Evolutionary conservation across 2,797 vertebrate species (phyloP).

Genomic region (Phoxinus dragarum): DNA sequence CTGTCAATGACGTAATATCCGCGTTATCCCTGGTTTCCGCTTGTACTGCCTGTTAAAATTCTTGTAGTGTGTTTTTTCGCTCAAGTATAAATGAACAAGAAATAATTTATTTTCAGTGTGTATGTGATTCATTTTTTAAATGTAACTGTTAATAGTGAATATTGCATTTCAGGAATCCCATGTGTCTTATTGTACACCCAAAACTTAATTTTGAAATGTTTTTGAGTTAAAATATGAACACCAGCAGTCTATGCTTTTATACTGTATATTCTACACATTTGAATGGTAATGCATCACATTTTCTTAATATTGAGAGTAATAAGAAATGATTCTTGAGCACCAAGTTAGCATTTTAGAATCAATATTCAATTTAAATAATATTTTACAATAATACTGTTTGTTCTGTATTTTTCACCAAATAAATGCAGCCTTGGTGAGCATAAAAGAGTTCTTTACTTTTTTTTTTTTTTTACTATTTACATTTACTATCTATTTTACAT

Average conservation of each 20-base stretch:
- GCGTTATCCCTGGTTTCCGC: no score
- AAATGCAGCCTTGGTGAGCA: not conserved
- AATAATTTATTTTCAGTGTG: no score
- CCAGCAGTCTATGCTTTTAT: not conserved
- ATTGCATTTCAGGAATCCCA: slow-evolving; percentile 1
- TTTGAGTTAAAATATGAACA: not conserved
- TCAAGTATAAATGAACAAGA: slow-evolving; percentile 1
- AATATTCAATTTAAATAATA: not conserved
- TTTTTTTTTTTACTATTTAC: not conserved
- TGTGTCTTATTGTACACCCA: slow-evolving; percentile 18
- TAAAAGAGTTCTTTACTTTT: no score
- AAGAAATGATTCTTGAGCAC: not conserved
- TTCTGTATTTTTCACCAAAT: not conserved
- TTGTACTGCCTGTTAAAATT: not conserved
- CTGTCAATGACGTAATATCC: no score
- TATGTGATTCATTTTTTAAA: not conserved
- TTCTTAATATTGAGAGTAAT: not conserved
- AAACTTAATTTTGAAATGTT: slow-evolving; percentile 17
- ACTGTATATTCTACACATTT: not conserved
- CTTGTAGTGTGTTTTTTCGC: not conserved
- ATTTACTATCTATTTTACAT: no score
- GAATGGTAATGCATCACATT: not conserved
- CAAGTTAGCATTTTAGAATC: not conserved
- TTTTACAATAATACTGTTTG: not conserved
- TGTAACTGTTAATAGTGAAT: not conserved